Conservation (phyloP, 2,797 vertebrate genomes). For the Anas georgica region DNA sequence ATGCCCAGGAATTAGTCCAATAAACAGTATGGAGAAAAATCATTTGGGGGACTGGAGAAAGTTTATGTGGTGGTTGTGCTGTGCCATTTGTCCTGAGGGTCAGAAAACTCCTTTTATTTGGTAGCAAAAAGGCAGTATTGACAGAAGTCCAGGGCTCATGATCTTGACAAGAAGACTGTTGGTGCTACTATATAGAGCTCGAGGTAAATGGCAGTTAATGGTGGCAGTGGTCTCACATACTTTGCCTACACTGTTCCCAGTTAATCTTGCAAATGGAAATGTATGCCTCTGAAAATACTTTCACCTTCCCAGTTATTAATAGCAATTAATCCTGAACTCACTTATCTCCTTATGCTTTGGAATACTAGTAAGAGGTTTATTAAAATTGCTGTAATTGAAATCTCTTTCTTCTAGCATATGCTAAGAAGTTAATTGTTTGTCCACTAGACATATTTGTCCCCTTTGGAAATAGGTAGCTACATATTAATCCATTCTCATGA, state of each 20-base stretch:
- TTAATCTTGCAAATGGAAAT: not conserved
- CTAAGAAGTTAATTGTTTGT: not conserved
- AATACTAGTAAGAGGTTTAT: not conserved
- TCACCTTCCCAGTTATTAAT: not conserved
- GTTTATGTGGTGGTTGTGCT: not conserved
- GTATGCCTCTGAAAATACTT: not conserved
- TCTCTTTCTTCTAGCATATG: not conserved
- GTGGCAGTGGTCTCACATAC: not conserved
- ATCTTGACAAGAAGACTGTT: not conserved
- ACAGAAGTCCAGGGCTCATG: not conserved
- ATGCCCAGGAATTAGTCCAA: not conserved
- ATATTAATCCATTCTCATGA: not conserved
- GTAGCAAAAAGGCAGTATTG: not conserved
- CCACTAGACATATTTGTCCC: not conserved
- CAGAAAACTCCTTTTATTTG: not conserved
- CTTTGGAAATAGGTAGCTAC: not conserved
- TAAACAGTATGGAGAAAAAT: not conserved
- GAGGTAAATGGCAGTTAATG: not conserved
- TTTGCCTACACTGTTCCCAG: not conserved
- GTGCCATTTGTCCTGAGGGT: not conserved
- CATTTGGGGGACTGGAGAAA: not conserved
- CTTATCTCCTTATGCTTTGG: not conserved
- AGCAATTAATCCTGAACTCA: not conserved
- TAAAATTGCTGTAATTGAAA: not conserved
- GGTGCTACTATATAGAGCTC: not conserved